phyloP scores from a whole-genome alignment of 2,113 vertebrate genomes.

The Pongo pygmaeus region DNA sequence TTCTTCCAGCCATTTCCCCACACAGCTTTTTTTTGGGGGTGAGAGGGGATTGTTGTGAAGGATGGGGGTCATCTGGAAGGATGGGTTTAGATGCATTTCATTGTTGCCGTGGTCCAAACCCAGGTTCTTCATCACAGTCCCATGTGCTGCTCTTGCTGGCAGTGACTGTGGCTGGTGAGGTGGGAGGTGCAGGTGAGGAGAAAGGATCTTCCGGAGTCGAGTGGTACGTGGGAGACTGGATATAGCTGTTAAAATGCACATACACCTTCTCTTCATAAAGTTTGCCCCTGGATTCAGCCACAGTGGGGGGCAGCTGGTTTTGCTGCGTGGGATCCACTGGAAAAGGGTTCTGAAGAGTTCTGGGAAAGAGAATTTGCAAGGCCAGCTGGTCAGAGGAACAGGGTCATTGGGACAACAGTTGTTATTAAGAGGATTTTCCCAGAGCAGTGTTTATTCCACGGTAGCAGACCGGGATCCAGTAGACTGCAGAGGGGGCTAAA shows the following conservation, averaged over 20 bases:
- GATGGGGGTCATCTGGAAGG: conserved; percentile 26
- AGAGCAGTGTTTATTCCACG: conserved; percentile 65
- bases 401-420: not conserved
- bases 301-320: conserved; percentile 20
- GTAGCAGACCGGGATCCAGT: not conserved
- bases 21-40: not conserved
- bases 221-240: not conserved
- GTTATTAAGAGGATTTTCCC: not conserved
- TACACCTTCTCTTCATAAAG: conserved; percentile 28
- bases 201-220: not conserved
- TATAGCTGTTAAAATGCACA: not conserved
- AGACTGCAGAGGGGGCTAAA: conserved; percentile 54
- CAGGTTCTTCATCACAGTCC: not conserved
- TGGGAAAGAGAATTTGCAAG: conserved; percentile 23
- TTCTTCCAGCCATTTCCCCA: not conserved
- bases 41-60: not conserved
- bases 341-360: not conserved
- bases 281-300: not conserved
- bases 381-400: not conserved
- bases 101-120: conserved; percentile 47
- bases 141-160: not conserved
- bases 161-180: not conserved
- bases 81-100: conserved; percentile 41
- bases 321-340: not conserved
- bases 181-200: not conserved